Conservation (phyloP, 2,888 invertebrate genomes). For the Brachyptera putata region DNA sequence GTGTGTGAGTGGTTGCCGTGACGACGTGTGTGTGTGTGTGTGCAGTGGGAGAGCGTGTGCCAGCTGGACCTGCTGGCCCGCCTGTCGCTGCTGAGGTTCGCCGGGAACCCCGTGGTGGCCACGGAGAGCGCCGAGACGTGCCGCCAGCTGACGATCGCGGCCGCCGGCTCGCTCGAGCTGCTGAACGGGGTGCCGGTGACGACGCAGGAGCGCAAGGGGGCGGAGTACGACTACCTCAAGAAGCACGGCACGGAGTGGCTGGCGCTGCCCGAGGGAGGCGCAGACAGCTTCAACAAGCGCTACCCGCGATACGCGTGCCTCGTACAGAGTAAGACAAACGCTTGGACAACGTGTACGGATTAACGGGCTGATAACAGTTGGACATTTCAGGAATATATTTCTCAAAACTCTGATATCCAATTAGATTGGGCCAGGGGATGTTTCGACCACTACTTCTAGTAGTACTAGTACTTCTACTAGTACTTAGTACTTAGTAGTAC, state of each 20-base stretch:
- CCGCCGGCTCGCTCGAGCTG: constrained; percentile 65
- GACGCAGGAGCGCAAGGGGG: constrained; percentile 69
- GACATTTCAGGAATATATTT: too few species aligned
- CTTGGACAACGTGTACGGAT: not conserved
- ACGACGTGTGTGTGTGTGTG: too few species aligned
- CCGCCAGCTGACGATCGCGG: constrained; percentile 76
- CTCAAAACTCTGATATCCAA: too few species aligned
- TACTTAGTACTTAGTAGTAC: too few species aligned
- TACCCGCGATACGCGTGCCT: constrained; percentile 75
- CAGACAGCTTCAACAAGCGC: constrained; percentile 53
- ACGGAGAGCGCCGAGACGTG: constrained; percentile 64
- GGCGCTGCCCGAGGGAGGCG: constrained; percentile 46
- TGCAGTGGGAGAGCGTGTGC: constrained; percentile 78
- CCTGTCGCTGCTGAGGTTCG: constrained; percentile 64
- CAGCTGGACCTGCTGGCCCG: constrained; percentile 73
- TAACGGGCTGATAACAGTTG: constrained; percentile 6
- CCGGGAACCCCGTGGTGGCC: constrained; percentile 65
- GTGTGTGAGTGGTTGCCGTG: too few species aligned
- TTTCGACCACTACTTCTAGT: too few species aligned
- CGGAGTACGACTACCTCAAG: constrained; percentile 89
- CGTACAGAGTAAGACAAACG: constrained; percentile 62
- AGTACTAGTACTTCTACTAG: too few species aligned
- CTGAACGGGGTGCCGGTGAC: constrained; percentile 69
- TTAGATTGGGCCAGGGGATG: too few species aligned
- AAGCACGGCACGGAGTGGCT: constrained; percentile 72